phyloP scores from a whole-genome alignment of 2,113 vertebrate genomes.

The Colistium nudipinnis region DNA sequence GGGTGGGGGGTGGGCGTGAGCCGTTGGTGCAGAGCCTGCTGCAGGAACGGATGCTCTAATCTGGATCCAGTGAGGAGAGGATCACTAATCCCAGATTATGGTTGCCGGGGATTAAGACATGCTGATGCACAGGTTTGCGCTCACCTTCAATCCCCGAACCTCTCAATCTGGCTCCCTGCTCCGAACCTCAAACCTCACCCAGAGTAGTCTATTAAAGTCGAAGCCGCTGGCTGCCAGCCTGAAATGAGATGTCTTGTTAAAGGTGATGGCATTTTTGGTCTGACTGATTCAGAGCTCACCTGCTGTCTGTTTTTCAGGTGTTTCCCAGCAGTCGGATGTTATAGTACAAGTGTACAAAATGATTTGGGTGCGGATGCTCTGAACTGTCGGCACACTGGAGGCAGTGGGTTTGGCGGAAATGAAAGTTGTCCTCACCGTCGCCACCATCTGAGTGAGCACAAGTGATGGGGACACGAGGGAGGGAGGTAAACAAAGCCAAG shows the following conservation, averaged over 20 bases:
- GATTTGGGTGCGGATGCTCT: constrained; percentile 35
- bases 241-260: constrained; percentile 49
- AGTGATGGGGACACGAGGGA: constrained; percentile 67
- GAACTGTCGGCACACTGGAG: constrained; percentile 32
- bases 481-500: constrained; percentile 63
- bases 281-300: constrained; percentile 30
- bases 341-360: constrained; percentile 34
- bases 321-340: constrained; percentile 27
- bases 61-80: constrained; percentile 74
- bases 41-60: constrained; percentile 75
- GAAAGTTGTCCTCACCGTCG: constrained; percentile 54
- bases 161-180: constrained; percentile 67
- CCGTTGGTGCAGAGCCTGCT: constrained; percentile 73
- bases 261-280: constrained; percentile 47
- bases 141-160: constrained; percentile 73
- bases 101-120: constrained; percentile 76
- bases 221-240: not conserved
- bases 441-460: constrained; percentile 55
- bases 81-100: constrained; percentile 83
- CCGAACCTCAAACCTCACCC: constrained; percentile 48
- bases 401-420: constrained; percentile 53
- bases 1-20: constrained; percentile 49
- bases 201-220: constrained; percentile 29
- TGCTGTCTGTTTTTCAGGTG: constrained; percentile 13
- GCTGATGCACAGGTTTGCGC: constrained; percentile 80